These are phyloP conservation scores for Acrocephalus kingi DNA, from an alignment of 2,113 vertebrate species.

Conservation along the genomic window DNA sequence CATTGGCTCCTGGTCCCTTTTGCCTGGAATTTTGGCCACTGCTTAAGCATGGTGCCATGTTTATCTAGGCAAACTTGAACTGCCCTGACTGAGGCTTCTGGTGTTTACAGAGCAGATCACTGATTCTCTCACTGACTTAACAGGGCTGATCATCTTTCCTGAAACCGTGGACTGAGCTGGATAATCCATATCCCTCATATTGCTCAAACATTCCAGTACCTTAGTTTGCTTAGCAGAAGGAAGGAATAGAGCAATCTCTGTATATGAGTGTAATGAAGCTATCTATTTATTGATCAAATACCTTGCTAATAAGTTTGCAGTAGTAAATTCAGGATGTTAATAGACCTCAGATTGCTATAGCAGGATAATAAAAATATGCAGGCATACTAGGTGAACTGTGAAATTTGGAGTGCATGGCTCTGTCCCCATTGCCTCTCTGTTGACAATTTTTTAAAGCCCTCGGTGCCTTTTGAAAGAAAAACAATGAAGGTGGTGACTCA, in stretches of 20 bases:
- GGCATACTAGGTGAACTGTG: not conserved
- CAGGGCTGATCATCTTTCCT: not conserved
- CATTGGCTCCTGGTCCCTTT: not conserved
- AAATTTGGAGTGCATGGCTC: not conserved
- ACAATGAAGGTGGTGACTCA: not conserved
- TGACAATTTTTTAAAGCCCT: not conserved
- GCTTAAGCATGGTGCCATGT: not conserved
- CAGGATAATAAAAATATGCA: not conserved
- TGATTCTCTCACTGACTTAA: not conserved
- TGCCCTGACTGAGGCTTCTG: not conserved
- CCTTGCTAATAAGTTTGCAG: not conserved
- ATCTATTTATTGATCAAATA: not conserved
- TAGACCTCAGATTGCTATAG: not conserved
- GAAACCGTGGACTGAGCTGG: not conserved
- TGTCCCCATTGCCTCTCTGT: not conserved
- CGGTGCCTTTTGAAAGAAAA: not conserved
- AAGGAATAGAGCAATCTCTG: not conserved
- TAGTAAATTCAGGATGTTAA: not conserved
- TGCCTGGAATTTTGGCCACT: not conserved
- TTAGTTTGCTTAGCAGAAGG: not conserved
- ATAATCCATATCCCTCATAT: not conserved
- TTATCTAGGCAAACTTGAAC: not conserved
- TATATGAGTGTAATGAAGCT: not conserved
- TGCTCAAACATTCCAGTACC: not conserved
- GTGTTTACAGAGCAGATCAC: not conserved